Percentiles rank a stretch among this genome's conserved stretches.
Conservation (phyloP, 2,113 vertebrate species). For the Carassius auratus region DNA sequence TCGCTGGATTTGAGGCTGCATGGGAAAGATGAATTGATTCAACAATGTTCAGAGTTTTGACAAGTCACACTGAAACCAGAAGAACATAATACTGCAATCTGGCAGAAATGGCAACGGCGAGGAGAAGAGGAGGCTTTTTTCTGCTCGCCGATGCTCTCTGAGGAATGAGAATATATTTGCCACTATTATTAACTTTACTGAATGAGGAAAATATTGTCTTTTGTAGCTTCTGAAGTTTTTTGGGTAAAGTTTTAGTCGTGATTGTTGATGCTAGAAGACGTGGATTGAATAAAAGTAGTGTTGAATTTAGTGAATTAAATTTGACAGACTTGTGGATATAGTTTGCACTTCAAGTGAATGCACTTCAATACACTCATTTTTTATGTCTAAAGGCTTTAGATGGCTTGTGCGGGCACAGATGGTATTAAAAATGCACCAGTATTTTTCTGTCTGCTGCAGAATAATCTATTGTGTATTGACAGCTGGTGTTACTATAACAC, state of each 20-base stretch:
- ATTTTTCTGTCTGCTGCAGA: too few species aligned
- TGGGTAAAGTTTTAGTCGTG: neutral
- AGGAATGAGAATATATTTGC: neutral
- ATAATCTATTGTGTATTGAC: too few species aligned
- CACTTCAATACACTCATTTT: too few species aligned
- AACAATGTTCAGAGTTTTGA: conserved; percentile 52
- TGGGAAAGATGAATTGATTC: conserved; percentile 51
- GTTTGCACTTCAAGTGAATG: neutral
- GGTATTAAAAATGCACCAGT: too few species aligned
- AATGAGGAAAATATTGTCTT: neutral
- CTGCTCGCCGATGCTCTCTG: neutral
- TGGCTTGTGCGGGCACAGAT: too few species aligned
- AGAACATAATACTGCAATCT: neutral
- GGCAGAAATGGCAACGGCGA: neutral
- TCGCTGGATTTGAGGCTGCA: neutral
- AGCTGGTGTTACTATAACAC: neutral
- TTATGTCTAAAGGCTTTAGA: too few species aligned
- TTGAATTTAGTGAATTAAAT: neutral
- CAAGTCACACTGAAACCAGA: conserved; percentile 43
- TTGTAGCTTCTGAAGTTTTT: neutral
- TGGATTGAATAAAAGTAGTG: neutral
- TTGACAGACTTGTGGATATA: neutral
- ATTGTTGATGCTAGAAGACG: neutral
- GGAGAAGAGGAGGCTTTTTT: neutral
- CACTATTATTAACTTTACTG: neutral